Evolutionary conservation across 2,888 invertebrate species (phyloP).

Genomic region (Andrena bicolor): DNA sequence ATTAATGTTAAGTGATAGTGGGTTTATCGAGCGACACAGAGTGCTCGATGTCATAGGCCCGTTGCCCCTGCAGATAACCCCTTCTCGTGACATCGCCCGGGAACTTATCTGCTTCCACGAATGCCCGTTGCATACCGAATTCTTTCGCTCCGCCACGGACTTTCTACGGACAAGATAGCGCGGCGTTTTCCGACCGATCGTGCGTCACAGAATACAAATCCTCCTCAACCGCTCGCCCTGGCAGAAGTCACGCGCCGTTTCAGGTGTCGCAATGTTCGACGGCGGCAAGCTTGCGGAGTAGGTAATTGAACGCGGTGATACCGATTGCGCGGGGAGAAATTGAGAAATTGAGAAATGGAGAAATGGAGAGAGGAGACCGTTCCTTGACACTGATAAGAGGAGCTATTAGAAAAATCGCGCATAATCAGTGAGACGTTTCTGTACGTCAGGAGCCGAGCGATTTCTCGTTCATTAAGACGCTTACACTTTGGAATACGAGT

Average conservation of each 20-base stretch:
- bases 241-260: not conserved
- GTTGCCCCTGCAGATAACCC: slow-evolving; percentile 82
- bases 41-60: slow-evolving; percentile 85
- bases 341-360: too few species aligned
- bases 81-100: slow-evolving; percentile 79
- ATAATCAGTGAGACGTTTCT: not conserved
- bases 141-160: slow-evolving; percentile 63
- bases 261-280: too few species aligned
- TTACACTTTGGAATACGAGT: slow-evolving; percentile 22
- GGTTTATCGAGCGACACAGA: slow-evolving; percentile 81
- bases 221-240: not conserved
- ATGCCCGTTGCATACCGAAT: slow-evolving; percentile 72
- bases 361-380: too few species aligned
- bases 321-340: not conserved
- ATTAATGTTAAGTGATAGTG: slow-evolving; percentile 83
- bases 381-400: not conserved
- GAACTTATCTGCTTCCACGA: slow-evolving; percentile 77
- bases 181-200: not conserved
- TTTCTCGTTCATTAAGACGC: not conserved
- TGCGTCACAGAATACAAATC: not conserved
- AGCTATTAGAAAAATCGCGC: not conserved
- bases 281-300: not conserved
- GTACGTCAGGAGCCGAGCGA: not conserved
- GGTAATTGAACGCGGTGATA: not conserved
- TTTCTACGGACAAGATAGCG: slow-evolving; percentile 38